Percentiles rank a stretch among this genome's conserved stretches.
Conservation (phyloP, 2,113 vertebrate species). For the Microtus ochrogaster region DNA sequence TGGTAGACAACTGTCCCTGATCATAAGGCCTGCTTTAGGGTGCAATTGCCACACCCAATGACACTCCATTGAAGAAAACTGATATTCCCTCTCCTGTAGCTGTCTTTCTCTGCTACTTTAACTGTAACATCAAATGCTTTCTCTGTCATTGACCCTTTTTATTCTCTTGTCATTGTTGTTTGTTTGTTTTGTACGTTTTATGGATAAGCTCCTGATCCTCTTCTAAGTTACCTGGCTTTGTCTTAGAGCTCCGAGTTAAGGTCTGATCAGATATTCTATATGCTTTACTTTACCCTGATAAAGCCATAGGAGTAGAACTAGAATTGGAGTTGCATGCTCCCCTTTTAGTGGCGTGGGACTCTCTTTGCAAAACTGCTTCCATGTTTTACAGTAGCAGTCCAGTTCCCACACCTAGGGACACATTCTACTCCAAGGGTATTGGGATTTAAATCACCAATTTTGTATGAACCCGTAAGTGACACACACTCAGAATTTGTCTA, state of each 20-base stretch:
- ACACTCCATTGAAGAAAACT: background rate
- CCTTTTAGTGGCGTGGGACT: background rate
- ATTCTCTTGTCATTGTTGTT: background rate
- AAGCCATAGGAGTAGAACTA: background rate
- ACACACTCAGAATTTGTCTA: background rate
- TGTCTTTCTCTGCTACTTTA: background rate
- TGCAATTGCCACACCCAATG: background rate
- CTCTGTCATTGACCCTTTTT: background rate
- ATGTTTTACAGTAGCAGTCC: background rate
- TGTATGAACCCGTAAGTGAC: background rate
- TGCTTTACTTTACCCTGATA: background rate
- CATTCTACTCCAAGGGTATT: background rate
- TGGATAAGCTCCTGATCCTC: constrained; percentile 9
- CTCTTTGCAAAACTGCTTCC: constrained; percentile 35
- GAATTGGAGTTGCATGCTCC: background rate
- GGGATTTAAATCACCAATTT: constrained; percentile 6
- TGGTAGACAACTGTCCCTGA: background rate
- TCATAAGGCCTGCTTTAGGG: background rate
- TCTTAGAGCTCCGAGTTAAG: background rate
- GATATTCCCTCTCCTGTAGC: background rate
- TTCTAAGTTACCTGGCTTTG: constrained; percentile 32
- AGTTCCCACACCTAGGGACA: constrained; percentile 24
- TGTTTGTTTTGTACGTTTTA: background rate
- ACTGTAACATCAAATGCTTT: background rate
- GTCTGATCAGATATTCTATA: background rate